Conservation (phyloP, 2,797 vertebrate species). For the Molossus alvarezi region DNA sequence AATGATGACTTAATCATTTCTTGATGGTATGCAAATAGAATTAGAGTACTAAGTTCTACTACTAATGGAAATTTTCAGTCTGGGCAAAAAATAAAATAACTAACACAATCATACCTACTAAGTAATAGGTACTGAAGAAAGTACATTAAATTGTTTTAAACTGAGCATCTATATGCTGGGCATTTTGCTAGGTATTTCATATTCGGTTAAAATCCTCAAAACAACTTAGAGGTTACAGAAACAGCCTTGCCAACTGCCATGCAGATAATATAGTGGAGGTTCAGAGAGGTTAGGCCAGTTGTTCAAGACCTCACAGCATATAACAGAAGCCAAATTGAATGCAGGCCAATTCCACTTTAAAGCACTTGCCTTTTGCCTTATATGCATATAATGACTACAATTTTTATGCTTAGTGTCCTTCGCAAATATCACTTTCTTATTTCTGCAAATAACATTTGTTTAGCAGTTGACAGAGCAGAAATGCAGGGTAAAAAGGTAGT, state of each 20-base stretch:
- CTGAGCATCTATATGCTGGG: not conserved
- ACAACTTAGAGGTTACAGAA: not conserved
- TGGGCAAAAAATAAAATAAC: not conserved
- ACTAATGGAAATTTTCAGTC: not conserved
- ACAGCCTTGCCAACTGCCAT: fast-evolving
- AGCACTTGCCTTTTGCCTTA: not conserved
- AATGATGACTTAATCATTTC: constrained; percentile 28
- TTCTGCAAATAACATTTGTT: not conserved
- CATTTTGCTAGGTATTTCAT: not conserved
- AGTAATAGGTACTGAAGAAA: not conserved
- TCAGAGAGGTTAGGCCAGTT: not conserved
- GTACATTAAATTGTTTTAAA: not conserved
- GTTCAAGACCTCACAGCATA: not conserved
- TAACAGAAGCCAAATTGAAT: not conserved
- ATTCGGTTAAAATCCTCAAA: not conserved
- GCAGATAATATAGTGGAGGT: not conserved
- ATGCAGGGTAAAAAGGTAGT: not conserved
- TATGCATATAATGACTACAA: not conserved
- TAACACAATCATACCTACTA: not conserved
- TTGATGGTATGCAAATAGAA: not conserved
- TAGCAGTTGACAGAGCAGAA: not conserved
- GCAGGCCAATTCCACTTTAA: not conserved
- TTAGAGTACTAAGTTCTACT: not conserved
- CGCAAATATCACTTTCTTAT: not conserved
- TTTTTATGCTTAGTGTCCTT: not conserved